These are phyloP conservation scores for Lampris incognitus DNA, from an alignment of 2,113 vertebrate species.

Conservation along the genomic window DNA sequence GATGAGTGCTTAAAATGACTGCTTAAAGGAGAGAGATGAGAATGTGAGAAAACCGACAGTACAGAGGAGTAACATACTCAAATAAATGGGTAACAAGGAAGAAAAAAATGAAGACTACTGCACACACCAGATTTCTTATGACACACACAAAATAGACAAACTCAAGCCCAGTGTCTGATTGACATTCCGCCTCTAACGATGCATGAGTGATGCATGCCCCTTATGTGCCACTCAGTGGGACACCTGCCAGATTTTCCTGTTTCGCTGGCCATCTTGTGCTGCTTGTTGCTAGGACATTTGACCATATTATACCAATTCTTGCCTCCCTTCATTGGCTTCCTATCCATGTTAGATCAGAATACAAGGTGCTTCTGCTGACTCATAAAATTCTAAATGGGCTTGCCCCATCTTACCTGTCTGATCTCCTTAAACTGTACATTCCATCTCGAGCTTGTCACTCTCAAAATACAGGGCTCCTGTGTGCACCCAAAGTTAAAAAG, in stretches of 20 bases:
- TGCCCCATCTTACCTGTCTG: no score
- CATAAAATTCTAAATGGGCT: no score
- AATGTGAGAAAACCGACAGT: constrained; percentile 20
- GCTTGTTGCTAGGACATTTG: no score
- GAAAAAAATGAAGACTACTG: constrained; percentile 42
- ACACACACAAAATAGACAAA: constrained; percentile 24
- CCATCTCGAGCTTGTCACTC: no score
- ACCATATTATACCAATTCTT: background rate
- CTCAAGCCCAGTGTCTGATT: constrained; percentile 58
- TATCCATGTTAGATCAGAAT: background rate
- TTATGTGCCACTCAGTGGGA: constrained; percentile 71
- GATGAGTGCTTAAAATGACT: constrained; percentile 23
- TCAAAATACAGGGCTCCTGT: no score
- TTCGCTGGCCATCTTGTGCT: background rate
- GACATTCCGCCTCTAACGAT: constrained; percentile 69
- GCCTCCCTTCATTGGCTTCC: constrained; percentile 10
- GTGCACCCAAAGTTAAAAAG: no score
- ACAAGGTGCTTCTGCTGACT: no score
- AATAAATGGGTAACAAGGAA: constrained; percentile 56
- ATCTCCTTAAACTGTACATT: no score
- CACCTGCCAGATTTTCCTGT: constrained; percentile 53
- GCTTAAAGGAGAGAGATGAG: constrained; percentile 18
- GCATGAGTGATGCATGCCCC: constrained; percentile 71
- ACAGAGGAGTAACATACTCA: constrained; percentile 28
- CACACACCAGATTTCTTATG: constrained; percentile 54